phyloP scores from a whole-genome alignment of 2,888 invertebrate genomes.

The Arenicola marina region DNA sequence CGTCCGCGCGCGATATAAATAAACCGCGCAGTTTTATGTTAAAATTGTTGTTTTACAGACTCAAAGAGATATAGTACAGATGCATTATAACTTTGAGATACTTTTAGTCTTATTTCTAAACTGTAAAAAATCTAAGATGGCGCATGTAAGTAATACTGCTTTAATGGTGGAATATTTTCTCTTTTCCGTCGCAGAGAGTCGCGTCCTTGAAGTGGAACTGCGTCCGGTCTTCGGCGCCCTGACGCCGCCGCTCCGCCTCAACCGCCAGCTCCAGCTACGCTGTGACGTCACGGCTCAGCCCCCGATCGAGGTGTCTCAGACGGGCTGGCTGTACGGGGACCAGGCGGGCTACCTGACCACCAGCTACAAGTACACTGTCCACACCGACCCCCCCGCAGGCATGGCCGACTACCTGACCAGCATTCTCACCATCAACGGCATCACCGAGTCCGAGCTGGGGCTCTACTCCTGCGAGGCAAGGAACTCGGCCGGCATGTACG shows the following conservation, averaged over 20 bases:
- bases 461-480: not conserved
- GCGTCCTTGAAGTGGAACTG: not conserved
- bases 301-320: not conserved
- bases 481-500: not conserved
- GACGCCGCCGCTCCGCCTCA: not conserved
- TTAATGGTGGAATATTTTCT: too few relatives aligned
- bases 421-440: conserved; percentile 1
- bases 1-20: too few relatives aligned
- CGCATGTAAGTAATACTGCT: too few relatives aligned
- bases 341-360: not conserved
- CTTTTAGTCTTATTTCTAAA: too few relatives aligned
- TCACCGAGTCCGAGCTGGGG: not conserved
- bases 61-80: too few relatives aligned
- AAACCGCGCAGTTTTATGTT: too few relatives aligned
- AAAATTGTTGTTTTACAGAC: too few relatives aligned
- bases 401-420: not conserved
- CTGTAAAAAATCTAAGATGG: too few relatives aligned
- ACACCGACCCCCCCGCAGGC: not conserved
- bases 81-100: too few relatives aligned
- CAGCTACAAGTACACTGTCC: not conserved
- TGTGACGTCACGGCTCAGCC: conserved; percentile 4
- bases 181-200: not conserved
- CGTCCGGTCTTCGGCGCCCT: not conserved
- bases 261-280: not conserved
- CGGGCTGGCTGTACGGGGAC: not conserved